Percentiles rank a stretch among this genome's conserved stretches.
These are phyloP conservation scores for Zelleria hepariella DNA, from an alignment of 2,888 invertebrate species.

Conservation along the genomic window DNA sequence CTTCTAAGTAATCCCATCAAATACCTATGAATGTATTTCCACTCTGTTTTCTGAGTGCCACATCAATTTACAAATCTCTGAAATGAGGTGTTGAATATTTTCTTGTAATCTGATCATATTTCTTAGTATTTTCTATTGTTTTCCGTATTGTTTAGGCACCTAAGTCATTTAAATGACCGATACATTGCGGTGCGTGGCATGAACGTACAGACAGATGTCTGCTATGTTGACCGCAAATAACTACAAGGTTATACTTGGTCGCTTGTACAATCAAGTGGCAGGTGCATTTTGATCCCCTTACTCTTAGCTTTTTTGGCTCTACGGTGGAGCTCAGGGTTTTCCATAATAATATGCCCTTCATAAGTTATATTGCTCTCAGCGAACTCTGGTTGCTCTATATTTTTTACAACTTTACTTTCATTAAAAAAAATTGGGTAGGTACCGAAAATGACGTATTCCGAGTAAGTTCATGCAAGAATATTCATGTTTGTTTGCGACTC, in stretches of 20 bases:
- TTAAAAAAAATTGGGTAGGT: too few relatives aligned
- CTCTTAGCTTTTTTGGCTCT: background rate
- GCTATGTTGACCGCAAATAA: slow-evolving; percentile 5
- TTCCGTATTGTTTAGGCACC: background rate
- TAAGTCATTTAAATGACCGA: background rate
- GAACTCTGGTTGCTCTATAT: too few relatives aligned
- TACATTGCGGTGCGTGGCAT: too few relatives aligned
- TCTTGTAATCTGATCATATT: background rate
- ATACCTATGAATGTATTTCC: background rate
- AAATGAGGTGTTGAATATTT: background rate
- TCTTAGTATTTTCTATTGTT: background rate
- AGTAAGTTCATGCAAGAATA: too few relatives aligned
- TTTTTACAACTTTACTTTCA: too few relatives aligned
- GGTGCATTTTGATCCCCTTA: slow-evolving; percentile 30
- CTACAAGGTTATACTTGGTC: slow-evolving; percentile 12
- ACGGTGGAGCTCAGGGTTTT: too few relatives aligned
- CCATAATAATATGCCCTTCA: too few relatives aligned
- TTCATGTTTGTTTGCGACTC: too few relatives aligned
- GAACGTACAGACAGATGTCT: slow-evolving; percentile 1
- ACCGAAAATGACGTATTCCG: too few relatives aligned
- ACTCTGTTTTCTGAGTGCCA: background rate
- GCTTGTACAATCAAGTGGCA: slow-evolving; percentile 19
- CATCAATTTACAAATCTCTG: background rate
- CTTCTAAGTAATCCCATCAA: background rate
- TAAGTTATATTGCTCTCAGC: too few relatives aligned